A percentile compares a stretch with the other conserved stretches of the same genome.
Evolutionary conservation across 2,888 invertebrate genomes (phyloP).

Genomic region (Morpho achilles): DNA sequence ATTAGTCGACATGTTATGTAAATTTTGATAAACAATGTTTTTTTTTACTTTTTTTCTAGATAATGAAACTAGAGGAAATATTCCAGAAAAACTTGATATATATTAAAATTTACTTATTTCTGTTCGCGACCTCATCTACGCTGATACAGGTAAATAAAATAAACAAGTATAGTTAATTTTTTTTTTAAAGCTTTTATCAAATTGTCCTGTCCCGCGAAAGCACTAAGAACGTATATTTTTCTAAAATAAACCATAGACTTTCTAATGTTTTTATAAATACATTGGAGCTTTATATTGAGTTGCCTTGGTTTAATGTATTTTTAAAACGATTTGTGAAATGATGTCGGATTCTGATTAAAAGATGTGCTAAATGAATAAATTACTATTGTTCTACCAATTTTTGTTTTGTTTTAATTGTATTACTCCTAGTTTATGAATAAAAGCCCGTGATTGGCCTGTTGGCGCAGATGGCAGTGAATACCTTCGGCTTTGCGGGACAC

Average conservation of each 20-base stretch:
- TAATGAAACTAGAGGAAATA: no score
- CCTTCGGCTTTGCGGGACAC: no score
- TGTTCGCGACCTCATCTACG: no score
- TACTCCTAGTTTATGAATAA: neutral
- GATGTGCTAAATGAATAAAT: slow-evolving; percentile 50
- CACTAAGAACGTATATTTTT: slow-evolving; percentile 59
- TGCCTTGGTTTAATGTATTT: slow-evolving; percentile 46
- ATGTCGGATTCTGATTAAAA: slow-evolving; percentile 29
- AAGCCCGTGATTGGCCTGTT: no score
- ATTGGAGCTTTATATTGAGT: slow-evolving; percentile 55
- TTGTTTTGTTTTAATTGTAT: slow-evolving; percentile 28
- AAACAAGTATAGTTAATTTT: no score
- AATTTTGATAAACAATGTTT: slow-evolving; percentile 8
- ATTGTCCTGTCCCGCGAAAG: no score
- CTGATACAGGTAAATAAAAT: no score
- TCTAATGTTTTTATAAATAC: slow-evolving; percentile 33
- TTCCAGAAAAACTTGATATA: no score
- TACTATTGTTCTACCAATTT: slow-evolving; percentile 55
- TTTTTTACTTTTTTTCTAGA: no score
- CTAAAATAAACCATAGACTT: slow-evolving; percentile 61
- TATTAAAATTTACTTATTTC: no score
- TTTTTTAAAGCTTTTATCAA: no score
- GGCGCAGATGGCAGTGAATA: no score
- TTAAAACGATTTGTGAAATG: slow-evolving; percentile 28
- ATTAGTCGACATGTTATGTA: slow-evolving; percentile 21